Conservation (phyloP, 2,113 vertebrate species). For the Rallus limicola region DNA sequence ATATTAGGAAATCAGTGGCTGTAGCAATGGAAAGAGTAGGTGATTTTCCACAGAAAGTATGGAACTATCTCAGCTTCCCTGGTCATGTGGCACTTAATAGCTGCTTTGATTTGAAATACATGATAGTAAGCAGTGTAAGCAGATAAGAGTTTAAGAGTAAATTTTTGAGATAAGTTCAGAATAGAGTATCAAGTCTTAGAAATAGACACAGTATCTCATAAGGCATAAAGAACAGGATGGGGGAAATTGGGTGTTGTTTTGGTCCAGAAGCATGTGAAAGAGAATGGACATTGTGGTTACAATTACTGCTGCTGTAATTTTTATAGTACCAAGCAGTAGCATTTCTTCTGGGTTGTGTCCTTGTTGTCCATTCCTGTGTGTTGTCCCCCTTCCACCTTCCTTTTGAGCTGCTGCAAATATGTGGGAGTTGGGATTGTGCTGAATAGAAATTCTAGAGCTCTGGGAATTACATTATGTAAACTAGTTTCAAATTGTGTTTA, state of each 20-base stretch:
- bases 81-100: not conserved
- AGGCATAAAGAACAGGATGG: not conserved
- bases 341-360: not conserved
- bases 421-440: not conserved
- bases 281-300: not conserved
- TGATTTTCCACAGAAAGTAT: not conserved
- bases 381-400: accelerated
- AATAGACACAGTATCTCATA: not conserved
- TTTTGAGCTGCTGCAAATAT: not conserved
- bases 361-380: no score
- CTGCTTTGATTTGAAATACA: not conserved
- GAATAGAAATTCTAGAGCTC: not conserved
- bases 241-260: not conserved
- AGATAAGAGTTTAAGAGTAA: not conserved
- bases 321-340: not conserved
- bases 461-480: not conserved
- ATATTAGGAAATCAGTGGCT: not conserved
- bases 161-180: not conserved
- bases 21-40: not conserved
- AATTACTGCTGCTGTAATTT: not conserved
- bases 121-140: not conserved
- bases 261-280: not conserved
- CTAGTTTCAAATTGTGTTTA: not conserved
- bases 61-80: not conserved
- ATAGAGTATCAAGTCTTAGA: not conserved